Evolutionary conservation across 1,140 invertebrate species (phyloP).

Genomic region (Druon quercuslanigerum): DNA sequence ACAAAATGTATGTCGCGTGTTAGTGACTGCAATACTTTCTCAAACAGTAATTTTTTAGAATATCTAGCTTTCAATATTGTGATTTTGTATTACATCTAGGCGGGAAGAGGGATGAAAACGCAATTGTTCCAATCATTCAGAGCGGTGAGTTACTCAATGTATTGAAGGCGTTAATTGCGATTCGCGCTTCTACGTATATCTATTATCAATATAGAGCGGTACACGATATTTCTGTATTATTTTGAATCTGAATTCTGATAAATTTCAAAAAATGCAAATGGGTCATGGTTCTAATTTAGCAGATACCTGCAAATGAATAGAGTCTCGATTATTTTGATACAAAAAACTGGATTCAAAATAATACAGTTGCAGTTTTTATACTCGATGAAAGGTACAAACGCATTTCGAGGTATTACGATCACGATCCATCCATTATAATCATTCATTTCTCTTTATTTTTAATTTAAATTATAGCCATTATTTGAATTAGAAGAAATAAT

Average conservation of each 20-base stretch:
- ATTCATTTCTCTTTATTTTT: neutral
- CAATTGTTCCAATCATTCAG: constrained; percentile 62
- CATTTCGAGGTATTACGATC: neutral
- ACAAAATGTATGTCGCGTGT: neutral
- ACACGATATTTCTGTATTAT: constrained; percentile 13
- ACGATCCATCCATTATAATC: neutral
- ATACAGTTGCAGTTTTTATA: neutral
- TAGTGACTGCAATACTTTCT: neutral
- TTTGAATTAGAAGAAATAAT: neutral
- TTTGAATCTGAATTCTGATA: neutral
- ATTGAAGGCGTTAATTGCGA: constrained; percentile 54
- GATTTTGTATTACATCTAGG: constrained; percentile 62
- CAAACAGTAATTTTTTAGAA: neutral
- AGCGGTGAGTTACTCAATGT: constrained; percentile 56
- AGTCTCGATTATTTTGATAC: too few relatives aligned
- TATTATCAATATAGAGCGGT: constrained; percentile 14
- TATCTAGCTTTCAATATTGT: constrained; percentile 39
- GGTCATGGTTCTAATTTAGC: too few relatives aligned
- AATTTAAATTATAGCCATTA: neutral
- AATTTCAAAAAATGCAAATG: neutral
- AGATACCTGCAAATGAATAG: too few relatives aligned
- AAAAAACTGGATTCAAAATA: neutral
- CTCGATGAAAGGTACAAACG: neutral
- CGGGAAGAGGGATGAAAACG: constrained; percentile 69
- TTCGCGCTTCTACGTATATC: constrained; percentile 54